Evolutionary conservation across 2,888 invertebrate species (phyloP), one percentile per base, ranked within the genome.

Genomic region (Pristionchus mayeri): DNA sequence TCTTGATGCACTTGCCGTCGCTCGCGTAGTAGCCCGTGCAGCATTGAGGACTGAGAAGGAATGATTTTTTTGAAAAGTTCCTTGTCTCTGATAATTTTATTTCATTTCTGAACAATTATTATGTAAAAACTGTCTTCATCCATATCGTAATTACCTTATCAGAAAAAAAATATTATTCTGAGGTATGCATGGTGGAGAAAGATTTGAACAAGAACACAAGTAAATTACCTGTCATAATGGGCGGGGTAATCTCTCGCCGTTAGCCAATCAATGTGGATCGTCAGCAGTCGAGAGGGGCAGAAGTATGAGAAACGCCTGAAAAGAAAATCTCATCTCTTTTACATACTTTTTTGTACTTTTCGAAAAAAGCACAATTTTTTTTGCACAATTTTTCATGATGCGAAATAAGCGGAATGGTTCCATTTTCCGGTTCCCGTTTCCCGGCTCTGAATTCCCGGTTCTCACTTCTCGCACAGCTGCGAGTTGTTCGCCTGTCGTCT

Each of bases 201-300:
- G 24, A 24, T 6, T 2, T 57, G 54, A 57, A n/a, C n/a, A 27
- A 3, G 3, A 3, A 27, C 1, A n/a, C 7, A 27, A 27, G 27
- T 30, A 16, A 16, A 30, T 52, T 0, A 81, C 81, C 81, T 81
- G 81, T 81, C 81, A 48, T 81, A 40, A 44, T 81, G 81, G 4
- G 13, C 48, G 3, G 63, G 81, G 21, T 18, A 21, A 54, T 86
- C 83, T 3, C 40, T 30, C n/a, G 87, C 85, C n/a, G 75, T 84
- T 48, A 88, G 87, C 86, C 88, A 89, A 76, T 90, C 91, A 83
- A 91, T 88, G 50, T 90, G 88, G 60, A 92, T 91, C 0, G 92
- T 92, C 54, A 92, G 88, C n/a, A 91, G 85, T 63, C 86, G 87
- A 3, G 91, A 91, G 27, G 92, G 92, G 85, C 92, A 92, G 76